A percentile compares a stretch with the other conserved stretches of the same genome.
Conservation (phyloP, 1,140 invertebrate genomes). For the Tetranychus cinnabarinus region DNA sequence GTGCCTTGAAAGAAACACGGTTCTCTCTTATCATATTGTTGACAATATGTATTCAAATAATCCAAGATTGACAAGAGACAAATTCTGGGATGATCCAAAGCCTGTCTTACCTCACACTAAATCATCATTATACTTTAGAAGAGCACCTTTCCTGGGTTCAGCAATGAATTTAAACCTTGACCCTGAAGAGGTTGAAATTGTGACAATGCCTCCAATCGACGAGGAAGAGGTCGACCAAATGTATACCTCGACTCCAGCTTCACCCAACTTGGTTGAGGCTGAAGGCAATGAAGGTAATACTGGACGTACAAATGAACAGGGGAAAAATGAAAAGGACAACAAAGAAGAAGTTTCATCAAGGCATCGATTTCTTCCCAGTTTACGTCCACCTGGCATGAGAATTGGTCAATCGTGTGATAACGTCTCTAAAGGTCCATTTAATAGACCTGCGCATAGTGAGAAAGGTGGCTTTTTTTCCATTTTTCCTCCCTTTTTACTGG, state of each 20-base stretch:
- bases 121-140: conserved; percentile 8
- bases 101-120: conserved; percentile 21
- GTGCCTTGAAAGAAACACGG: conserved; percentile 12
- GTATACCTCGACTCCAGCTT: conserved; percentile 11
- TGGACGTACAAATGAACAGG: neutral
- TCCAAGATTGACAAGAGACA: conserved; percentile 18
- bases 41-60: conserved; percentile 14
- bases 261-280: conserved; percentile 6
- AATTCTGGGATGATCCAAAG: conserved; percentile 23
- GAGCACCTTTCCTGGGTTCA: conserved; percentile 13
- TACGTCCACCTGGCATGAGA: conserved; percentile 9
- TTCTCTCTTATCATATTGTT: conserved; percentile 12
- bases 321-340: neutral
- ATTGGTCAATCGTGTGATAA: conserved; percentile 11
- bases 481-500: conserved; percentile 1
- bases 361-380: conserved; percentile 6
- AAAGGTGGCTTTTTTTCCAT: neutral
- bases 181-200: conserved; percentile 13
- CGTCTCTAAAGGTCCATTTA: neutral
- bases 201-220: conserved; percentile 8
- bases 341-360: neutral
- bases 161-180: conserved; percentile 15
- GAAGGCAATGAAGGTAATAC: neutral
- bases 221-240: conserved; percentile 12
- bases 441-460: neutral